Percentiles rank a stretch among this genome's conserved stretches.
Evolutionary conservation across 2,113 vertebrate genomes (phyloP).

Genomic region (Apteryx mantelli): DNA sequence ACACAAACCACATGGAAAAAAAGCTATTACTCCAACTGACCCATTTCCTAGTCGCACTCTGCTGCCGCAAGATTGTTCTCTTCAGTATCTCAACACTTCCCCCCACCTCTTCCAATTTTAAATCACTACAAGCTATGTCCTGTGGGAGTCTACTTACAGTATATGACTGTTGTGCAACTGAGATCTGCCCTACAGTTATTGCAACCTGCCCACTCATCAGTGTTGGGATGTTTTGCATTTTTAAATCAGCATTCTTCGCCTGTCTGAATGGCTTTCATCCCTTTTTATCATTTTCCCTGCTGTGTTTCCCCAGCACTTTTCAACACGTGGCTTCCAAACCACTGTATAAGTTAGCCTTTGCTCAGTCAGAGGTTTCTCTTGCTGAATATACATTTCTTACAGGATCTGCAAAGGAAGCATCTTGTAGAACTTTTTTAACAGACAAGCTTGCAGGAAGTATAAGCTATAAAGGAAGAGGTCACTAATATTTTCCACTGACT

Average conservation of each 20-base stretch:
- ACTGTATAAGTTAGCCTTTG: slow-evolving; percentile 34
- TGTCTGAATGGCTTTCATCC: slow-evolving; percentile 15
- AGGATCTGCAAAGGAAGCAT: slow-evolving; percentile 32
- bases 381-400: slow-evolving; percentile 43
- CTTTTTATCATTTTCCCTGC: slow-evolving; percentile 4
- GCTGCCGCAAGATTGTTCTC: neutral
- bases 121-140: slow-evolving; percentile 10
- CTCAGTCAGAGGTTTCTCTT: slow-evolving; percentile 57
- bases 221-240: slow-evolving; percentile 40
- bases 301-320: slow-evolving; percentile 45
- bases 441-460: slow-evolving; percentile 16
- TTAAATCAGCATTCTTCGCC: slow-evolving; percentile 10
- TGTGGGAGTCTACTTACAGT: neutral
- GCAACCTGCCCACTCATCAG: neutral
- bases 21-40: slow-evolving; percentile 31
- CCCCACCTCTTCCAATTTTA: neutral
- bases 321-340: slow-evolving; percentile 62
- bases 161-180: neutral
- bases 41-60: slow-evolving; percentile 12
- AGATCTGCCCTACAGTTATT: neutral
- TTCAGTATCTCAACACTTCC: neutral
- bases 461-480: slow-evolving; percentile 32
- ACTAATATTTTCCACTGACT: slow-evolving; percentile 26
- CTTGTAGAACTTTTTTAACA: slow-evolving; percentile 36
- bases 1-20: neutral